Conservation (phyloP, 2,797 vertebrate species). For the Poeciliopsis gracilis region DNA sequence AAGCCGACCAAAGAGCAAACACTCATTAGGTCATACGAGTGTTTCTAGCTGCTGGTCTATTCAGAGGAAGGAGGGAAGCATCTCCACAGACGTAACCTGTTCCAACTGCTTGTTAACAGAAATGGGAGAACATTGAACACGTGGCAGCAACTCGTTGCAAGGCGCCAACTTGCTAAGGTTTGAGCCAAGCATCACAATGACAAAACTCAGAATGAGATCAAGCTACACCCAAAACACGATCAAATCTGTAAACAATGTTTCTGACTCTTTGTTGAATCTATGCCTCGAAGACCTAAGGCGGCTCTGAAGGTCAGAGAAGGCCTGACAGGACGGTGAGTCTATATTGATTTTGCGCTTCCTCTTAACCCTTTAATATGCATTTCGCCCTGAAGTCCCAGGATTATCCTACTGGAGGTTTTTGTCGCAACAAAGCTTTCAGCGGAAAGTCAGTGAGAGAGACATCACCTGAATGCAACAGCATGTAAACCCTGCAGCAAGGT, state of each 20-base stretch:
- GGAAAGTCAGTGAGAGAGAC: background rate
- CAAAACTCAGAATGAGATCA: background rate
- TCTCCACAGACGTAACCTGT: background rate
- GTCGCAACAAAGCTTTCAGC: background rate
- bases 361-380: background rate
- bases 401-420: background rate
- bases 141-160: background rate
- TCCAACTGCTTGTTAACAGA: background rate
- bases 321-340: background rate
- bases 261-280: background rate
- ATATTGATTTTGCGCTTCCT: background rate
- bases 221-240: background rate
- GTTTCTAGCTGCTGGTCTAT: slow-evolving; percentile 6
- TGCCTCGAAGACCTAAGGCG: background rate
- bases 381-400: background rate
- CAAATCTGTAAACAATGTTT: background rate
- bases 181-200: background rate
- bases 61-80: background rate
- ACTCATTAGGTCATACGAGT: slow-evolving; percentile 54
- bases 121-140: background rate
- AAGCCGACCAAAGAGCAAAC: slow-evolving; percentile 5
- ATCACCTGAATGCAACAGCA: background rate
- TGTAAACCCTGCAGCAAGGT: background rate
- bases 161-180: background rate
- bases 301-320: background rate